Base-by-base conservation (phyloP, 2,113 vertebrate species). In the Bothrops jararaca region DNA sequence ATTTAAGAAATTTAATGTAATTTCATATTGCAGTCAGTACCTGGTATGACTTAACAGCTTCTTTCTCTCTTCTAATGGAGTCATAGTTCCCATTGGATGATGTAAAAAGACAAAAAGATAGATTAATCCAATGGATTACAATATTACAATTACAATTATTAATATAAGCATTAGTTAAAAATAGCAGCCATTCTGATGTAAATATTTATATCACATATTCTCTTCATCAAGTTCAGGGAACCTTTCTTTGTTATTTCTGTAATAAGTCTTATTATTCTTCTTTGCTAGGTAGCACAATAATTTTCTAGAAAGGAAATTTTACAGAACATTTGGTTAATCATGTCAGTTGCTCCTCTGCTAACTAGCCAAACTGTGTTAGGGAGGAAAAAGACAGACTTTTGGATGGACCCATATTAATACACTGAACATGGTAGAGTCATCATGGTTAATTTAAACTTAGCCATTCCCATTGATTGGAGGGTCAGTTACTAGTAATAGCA, bases 21-120 rank as follows among this genome's bases (percentile, higher is more conserved):
- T 53, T 57, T 39, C 50, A 18, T 15, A 88, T 90, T 91, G n/a
- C 53, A 90, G 57, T 95, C 94, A 20, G 54, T 91, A 97, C 97
- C 97, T 97, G 1, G 92, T 95, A 86, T 95, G 92, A 11, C 4
- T 96, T 94, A 97, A 80, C 57, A 95, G 97, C 15, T 26, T 92
- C 92, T 95, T 96, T 26, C 93, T 96, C 52, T 97, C 96, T 88
- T 96, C 97, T 97, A 92, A 93, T 95, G 24, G 45, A 90, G n/a
- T 93, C 69, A 53, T n/a, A 91, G n/a, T 42, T 60, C n/a, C 87
- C 87, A 91, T 2, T 29, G 15, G 24, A 93, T 64, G 93, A 12
- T 11, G 39, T 6, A 86, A 54, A 85, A 12, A 52, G 60, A 74
- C 7, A 92, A 26, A 92, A 11, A 89, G 48, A 92, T 69, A 57